Base-by-base conservation (phyloP, 53 echinoderm and acorn worm species). In the Glandiceps talaboti region DNA sequence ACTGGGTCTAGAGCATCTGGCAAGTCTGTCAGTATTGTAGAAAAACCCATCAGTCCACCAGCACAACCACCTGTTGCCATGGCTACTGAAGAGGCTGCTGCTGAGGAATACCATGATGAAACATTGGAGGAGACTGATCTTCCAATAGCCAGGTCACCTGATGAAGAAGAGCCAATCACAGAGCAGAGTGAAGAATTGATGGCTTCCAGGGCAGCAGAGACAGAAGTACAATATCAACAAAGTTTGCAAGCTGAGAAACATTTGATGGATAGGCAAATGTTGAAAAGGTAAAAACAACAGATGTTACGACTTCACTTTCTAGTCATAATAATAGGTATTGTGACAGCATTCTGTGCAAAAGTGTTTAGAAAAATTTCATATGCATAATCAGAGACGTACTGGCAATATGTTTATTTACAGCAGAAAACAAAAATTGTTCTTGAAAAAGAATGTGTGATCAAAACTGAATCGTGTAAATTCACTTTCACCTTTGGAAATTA, bases 171-270 rank as follows among this genome's bases (percentile, higher is more conserved):
- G 64, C 6, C 64, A 20, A 20, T 45, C 64, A 20, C 64, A 20
- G 64, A 45, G 20, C 64, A 45, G 6, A 45, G 64, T 20, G 64
- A 6, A 20, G 64, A 45, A 45, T 80, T 86, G 27, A 90, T 89
- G 81, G 85, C 85, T 32, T 94, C 92, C 27, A 86, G 82, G 31
- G 86, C 86, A 28, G 77, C 86, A 29, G 92, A 94, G 85, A 94
- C 95, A 10, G 95, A 94, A 72, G 86, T 81, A 76, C 92, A 94
- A 72, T 94, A 94, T 84, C 92, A 94, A 79, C 88, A 90, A 75
- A 94, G 95, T 79, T 33, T 94, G 88, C 81, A 86, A 82, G 92
- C 92, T 77, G 95, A 94, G 78, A 84, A 73, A 74, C 85, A 90
- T 78, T 77, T 92, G 79, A 82, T 90, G 74, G 90, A 94, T 33